Evolutionary conservation across 2,113 vertebrate genomes (phyloP), one percentile per base, ranked within the genome.

Genomic region (Falcunculus frontatus): DNA sequence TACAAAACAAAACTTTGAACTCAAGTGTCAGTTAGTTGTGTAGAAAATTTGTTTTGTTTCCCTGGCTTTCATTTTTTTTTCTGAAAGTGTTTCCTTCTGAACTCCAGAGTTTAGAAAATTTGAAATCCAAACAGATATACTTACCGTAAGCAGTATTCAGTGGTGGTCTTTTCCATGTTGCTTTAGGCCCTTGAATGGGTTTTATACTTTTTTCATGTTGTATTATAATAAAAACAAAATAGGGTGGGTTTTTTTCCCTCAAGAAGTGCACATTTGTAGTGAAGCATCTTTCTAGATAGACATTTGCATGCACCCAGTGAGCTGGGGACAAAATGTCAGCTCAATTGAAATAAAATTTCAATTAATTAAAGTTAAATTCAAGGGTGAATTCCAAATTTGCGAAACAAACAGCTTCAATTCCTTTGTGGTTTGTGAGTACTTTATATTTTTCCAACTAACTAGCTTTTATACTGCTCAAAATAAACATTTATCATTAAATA

Each of bases 361-460:
- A 37, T 76, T 91, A 56, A 72, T 72, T 9, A 32, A 91, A 93
- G 74, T 91, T 14, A 23, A 95, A 94, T 87, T 94, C 89, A 95
- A 76, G 23, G 3, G 35, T 90, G 35, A 95, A 95, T 96, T 89
- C 49, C 42, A 78, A 95, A 94, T 96, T 96, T 90, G 52, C 78
- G 81, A 92, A 77, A 90, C 59, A 62, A 65, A 73, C 56, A 73
- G 39, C 49, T 85, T 85, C 62, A 64, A 27, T 55, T 69, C 20
- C 47, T 84, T 73, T 96, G 94, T 86, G 46, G 29, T 90, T 93
- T 92, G 15, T 7, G 22, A 60, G 9, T 30, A 92, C 29, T 68
- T 26, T 20, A 33, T 78, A 47, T 89, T 92, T 85, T 96, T 68
- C 37, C 80, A 50, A n/a, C 47, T 89, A 63, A 39, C 62, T 55